Evolutionary conservation across 2,797 vertebrate species (phyloP).

Genomic region (Mallotus villosus): DNA sequence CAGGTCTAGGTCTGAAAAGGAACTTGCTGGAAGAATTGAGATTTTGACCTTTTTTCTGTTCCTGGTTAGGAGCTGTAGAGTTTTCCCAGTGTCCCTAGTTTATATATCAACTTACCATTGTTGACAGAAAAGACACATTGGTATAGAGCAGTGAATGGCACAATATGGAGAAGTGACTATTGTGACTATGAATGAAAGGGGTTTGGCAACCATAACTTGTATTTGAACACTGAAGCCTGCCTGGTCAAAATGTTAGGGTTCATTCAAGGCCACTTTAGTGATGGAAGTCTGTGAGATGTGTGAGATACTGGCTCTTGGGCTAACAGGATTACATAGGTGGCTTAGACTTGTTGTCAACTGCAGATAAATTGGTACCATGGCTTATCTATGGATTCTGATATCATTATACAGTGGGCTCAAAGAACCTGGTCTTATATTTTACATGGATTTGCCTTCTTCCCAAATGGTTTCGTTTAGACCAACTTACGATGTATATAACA

Average conservation of each 20-base stretch:
- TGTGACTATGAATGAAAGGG: too few species aligned
- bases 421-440: neutral
- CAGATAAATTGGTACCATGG: slow-evolving; percentile 9
- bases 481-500: neutral
- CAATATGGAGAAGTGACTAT: too few species aligned
- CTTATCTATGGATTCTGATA: slow-evolving; percentile 10
- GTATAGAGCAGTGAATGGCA: too few species aligned
- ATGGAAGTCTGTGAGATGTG: slow-evolving; percentile 10
- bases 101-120: too few species aligned
- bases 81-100: neutral
- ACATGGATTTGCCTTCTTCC: neutral
- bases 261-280: slow-evolving; percentile 16
- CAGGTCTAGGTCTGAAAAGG: neutral
- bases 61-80: neutral
- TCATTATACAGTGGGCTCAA: neutral
- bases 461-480: neutral
- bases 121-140: too few species aligned
- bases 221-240: too few species aligned
- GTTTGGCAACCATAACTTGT: too few species aligned
- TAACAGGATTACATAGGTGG: slow-evolving; percentile 33
- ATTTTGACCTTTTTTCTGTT: slow-evolving; percentile 14
- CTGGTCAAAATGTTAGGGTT: neutral
- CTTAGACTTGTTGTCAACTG: neutral
- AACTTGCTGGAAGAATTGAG: neutral
- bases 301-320: slow-evolving; percentile 12